Conservation (phyloP, 2,797 vertebrate genomes). For the Bovichtus diacanthus region DNA sequence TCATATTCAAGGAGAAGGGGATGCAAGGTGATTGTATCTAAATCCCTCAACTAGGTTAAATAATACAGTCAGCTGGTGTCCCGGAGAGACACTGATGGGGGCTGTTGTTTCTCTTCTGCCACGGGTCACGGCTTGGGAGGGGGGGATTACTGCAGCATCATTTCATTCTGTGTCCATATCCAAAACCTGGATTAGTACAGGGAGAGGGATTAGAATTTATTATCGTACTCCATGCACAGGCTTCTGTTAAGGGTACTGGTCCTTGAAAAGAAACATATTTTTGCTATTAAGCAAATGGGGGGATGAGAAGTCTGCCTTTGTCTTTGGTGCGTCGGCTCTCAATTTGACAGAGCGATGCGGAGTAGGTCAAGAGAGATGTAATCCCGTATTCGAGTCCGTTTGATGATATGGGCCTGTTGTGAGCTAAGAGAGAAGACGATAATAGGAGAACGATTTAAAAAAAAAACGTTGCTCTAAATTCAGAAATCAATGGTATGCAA, state of each 20-base stretch:
- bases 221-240: constrained; percentile 58
- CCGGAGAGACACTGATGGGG: constrained; percentile 21
- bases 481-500: neutral
- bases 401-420: constrained; percentile 1
- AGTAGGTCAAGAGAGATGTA: constrained; percentile 45
- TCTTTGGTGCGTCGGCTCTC: constrained; percentile 20
- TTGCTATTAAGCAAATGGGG: constrained; percentile 57
- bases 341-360: constrained; percentile 1
- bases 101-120: constrained; percentile 51
- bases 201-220: constrained; percentile 75
- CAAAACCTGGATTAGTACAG: constrained; percentile 71
- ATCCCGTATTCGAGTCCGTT: constrained; percentile 9
- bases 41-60: constrained; percentile 74
- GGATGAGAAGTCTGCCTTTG: constrained; percentile 30
- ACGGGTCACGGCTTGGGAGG: constrained; percentile 56
- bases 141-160: constrained; percentile 68
- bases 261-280: constrained; percentile 75
- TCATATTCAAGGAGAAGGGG: constrained; percentile 66
- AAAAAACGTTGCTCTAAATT: neutral
- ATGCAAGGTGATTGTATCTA: constrained; percentile 76
- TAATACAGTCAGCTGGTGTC: constrained; percentile 41
- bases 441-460: constrained; percentile 17
- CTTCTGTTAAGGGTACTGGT: constrained; percentile 72
- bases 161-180: constrained; percentile 69
- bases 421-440: constrained; percentile 11